phyloP scores from a whole-genome alignment of 2,113 vertebrate genomes.

The Dasyprocta punctata region DNA sequence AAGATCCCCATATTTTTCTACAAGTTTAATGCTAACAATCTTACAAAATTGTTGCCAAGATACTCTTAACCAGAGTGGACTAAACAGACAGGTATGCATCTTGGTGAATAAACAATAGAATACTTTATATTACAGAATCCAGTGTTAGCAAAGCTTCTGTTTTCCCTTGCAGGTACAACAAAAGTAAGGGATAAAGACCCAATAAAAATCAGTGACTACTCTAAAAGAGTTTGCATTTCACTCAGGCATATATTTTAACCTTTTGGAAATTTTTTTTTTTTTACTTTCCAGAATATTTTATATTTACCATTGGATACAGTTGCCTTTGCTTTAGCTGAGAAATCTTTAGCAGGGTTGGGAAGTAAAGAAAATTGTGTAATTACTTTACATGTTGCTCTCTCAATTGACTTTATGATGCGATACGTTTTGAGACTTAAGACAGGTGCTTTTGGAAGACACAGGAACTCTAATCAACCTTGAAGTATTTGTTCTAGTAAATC shows the following conservation, averaged over 20 bases:
- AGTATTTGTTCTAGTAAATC: not conserved
- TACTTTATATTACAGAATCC: not conserved
- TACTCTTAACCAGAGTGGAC: not conserved
- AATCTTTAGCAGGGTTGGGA: not conserved
- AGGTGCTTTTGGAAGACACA: conserved; percentile 30
- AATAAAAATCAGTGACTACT: not conserved
- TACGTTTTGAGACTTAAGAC: not conserved
- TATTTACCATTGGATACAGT: not conserved
- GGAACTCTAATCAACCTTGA: not conserved
- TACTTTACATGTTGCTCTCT: not conserved
- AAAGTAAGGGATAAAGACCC: not conserved
- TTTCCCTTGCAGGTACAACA: not conserved
- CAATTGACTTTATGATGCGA: not conserved
- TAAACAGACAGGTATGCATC: not conserved
- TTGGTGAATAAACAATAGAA: not conserved
- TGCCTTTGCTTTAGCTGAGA: not conserved
- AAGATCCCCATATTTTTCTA: not conserved
- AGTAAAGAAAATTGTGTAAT: not conserved
- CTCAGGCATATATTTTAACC: not conserved
- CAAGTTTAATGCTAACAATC: not conserved
- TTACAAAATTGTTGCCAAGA: not conserved
- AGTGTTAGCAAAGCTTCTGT: not conserved
- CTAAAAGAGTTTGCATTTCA: not conserved
- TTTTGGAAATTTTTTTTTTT: not conserved
- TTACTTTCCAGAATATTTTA: conserved; percentile 26